A percentile compares a stretch with the other conserved stretches of the same genome.
These are phyloP conservation scores for Rhabdomys pumilio DNA, from an alignment of 2,797 vertebrate genomes.

Conservation along the genomic window DNA sequence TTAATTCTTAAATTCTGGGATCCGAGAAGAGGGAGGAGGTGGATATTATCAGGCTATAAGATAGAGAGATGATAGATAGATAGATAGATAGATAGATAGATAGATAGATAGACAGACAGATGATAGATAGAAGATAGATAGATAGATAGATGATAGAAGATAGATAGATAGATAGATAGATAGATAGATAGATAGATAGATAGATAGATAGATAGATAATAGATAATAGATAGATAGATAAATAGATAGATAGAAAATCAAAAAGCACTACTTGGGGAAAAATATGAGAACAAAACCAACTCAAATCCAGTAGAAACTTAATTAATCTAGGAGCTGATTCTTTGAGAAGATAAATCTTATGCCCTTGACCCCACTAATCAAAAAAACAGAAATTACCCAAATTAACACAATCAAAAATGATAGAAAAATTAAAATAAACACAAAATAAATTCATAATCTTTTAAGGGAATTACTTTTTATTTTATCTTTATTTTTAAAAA, in stretches of 20 bases:
- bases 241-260: not conserved
- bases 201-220: no score
- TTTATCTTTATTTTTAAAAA: no score
- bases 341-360: not conserved
- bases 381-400: not conserved
- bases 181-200: no score
- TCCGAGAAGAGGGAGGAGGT: no score
- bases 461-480: not conserved
- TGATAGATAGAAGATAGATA: no score
- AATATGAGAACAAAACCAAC: not conserved
- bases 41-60: no score
- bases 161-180: not conserved
- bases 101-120: no score
- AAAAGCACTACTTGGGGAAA: not conserved
- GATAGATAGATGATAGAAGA: no score
- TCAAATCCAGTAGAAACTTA: not conserved
- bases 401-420: not conserved
- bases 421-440: not conserved
- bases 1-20: not conserved
- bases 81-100: no score
- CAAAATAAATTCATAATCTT: not conserved
- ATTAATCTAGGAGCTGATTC: not conserved
- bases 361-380: not conserved
- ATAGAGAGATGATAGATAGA: no score
- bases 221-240: no score